phyloP scores from a whole-genome alignment of 2,797 vertebrate species.

The Lemur catta region DNA sequence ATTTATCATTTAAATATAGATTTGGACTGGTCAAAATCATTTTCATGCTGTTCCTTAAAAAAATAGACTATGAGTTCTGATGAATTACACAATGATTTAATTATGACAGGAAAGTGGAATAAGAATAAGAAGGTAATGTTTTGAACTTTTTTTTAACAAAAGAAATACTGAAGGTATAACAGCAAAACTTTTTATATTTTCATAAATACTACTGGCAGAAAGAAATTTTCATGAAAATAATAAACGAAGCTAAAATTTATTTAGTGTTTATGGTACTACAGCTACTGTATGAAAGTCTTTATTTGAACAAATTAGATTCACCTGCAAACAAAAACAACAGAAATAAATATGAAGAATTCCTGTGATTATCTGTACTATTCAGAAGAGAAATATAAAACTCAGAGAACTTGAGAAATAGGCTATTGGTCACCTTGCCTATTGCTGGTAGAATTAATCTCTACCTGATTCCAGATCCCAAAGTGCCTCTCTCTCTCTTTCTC shows the following conservation, averaged over 20 bases:
- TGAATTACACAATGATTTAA: background rate
- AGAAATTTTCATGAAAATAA: background rate
- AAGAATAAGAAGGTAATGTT: background rate
- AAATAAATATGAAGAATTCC: background rate
- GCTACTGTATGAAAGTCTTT: background rate
- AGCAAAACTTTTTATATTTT: background rate
- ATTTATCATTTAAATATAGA: conserved; percentile 5
- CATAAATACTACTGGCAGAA: background rate
- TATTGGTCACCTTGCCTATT: background rate
- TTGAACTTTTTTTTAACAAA: background rate
- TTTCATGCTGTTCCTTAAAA: background rate
- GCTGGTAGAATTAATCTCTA: background rate
- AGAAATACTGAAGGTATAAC: background rate
- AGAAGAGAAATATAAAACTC: background rate
- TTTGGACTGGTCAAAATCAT: background rate
- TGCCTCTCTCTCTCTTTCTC: background rate
- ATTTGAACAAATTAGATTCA: background rate
- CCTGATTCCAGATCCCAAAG: background rate
- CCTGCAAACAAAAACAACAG: background rate
- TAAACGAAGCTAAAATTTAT: background rate
- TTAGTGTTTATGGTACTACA: background rate
- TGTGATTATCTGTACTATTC: background rate
- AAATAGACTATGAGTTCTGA: background rate
- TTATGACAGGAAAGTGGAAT: background rate
- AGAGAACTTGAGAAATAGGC: background rate